Conservation (phyloP, 2,113 vertebrate species). For the Catagonus wagneri region DNA sequence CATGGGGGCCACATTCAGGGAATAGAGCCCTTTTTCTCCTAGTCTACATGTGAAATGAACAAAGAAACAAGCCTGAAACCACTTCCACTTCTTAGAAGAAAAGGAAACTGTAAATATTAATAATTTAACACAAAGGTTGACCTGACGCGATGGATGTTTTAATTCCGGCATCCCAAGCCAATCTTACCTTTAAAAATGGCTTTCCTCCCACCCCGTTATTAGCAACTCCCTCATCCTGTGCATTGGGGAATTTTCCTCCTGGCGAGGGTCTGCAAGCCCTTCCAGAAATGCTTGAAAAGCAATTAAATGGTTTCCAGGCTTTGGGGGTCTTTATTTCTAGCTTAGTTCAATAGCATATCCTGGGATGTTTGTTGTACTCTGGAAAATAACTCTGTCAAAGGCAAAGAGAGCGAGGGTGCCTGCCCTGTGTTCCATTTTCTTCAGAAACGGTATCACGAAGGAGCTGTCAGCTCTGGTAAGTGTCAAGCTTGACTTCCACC, state of each 20-base stretch:
- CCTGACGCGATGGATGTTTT: background rate
- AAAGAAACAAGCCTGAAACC: background rate
- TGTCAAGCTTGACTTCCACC: constrained; percentile 63
- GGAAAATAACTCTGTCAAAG: constrained; percentile 37
- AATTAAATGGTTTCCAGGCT: constrained; percentile 71
- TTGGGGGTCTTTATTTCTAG: constrained; percentile 26
- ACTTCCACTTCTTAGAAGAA: background rate
- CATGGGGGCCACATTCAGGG: background rate
- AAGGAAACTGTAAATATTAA: constrained; percentile 13
- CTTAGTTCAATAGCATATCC: background rate
- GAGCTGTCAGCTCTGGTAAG: constrained; percentile 51
- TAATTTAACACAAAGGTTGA: background rate
- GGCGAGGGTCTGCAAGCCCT: constrained; percentile 25
- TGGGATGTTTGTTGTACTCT: background rate
- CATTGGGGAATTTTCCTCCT: background rate
- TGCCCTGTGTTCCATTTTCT: background rate
- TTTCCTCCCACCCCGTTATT: background rate
- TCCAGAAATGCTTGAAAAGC: constrained; percentile 51
- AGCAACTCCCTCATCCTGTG: background rate
- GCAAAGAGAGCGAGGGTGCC: background rate
- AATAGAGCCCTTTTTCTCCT: background rate
- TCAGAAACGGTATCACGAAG: background rate
- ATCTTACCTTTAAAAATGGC: background rate
- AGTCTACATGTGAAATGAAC: constrained; percentile 23
- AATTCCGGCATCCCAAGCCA: background rate